Conservation (phyloP, 2,797 vertebrate genomes). For the Antennarius maculatus region DNA sequence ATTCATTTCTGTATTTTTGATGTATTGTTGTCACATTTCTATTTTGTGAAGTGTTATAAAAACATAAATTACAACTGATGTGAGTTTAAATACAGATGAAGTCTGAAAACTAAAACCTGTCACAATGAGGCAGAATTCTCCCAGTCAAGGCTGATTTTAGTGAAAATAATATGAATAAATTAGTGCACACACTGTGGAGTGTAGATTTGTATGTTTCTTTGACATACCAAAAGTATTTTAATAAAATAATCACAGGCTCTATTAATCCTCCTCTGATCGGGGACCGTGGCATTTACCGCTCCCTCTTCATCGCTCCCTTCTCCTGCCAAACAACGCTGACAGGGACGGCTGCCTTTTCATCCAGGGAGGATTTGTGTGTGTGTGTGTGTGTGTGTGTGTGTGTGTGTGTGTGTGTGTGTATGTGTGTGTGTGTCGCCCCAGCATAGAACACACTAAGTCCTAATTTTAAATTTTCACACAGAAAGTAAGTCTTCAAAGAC, state of each 20-base stretch:
- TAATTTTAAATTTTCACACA: constrained; percentile 44
- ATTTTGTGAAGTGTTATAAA: neutral
- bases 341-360: constrained; percentile 53
- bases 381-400: neutral
- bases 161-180: no score
- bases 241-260: constrained; percentile 37
- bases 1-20: no score
- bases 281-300: constrained; percentile 59
- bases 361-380: constrained; percentile 17
- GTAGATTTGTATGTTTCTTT: constrained; percentile 11
- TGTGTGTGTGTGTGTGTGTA: neutral
- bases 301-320: constrained; percentile 32
- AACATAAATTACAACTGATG: neutral
- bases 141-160: neutral
- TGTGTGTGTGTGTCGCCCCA: neutral
- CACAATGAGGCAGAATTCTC: neutral
- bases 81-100: neutral
- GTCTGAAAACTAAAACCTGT: neutral
- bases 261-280: constrained; percentile 62
- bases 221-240: constrained; percentile 53
- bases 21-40: neutral
- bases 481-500: constrained; percentile 56
- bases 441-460: constrained; percentile 41
- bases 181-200: neutral
- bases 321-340: constrained; percentile 52